Conservation (phyloP, 2,113 vertebrate genomes). For the Oxyruncus cristatus region DNA sequence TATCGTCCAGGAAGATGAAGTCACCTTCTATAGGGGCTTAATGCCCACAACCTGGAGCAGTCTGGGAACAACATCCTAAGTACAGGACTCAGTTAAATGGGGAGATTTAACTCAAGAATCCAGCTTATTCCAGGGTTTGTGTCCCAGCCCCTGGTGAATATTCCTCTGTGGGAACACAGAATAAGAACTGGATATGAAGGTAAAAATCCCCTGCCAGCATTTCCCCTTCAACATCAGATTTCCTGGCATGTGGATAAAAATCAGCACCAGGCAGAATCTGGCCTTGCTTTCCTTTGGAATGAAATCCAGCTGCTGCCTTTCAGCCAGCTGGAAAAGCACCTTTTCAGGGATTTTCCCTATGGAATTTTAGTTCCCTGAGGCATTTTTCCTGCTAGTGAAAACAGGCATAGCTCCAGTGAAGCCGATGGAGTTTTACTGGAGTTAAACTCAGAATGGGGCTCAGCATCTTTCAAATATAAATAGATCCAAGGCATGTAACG, state of each 20-base stretch:
- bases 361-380: neutral
- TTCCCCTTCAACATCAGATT: neutral
- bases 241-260: neutral
- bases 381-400: neutral
- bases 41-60: neutral
- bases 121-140: neutral
- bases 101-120: neutral
- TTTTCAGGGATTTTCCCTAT: neutral
- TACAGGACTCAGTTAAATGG: neutral
- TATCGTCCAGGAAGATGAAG: neutral
- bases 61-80: neutral
- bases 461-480: neutral
- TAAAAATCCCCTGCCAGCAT: neutral
- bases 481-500: neutral
- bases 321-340: neutral
- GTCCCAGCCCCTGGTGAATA: neutral
- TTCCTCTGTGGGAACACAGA: neutral
- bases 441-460: neutral
- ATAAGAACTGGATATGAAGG: neutral
- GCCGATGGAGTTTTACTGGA: neutral
- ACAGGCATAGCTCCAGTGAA: neutral
- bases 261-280: neutral
- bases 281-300: neutral
- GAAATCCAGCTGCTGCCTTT: neutral
- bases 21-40: neutral